phyloP scores from a whole-genome alignment of 2,113 vertebrate species.

The Clupea harengus region DNA sequence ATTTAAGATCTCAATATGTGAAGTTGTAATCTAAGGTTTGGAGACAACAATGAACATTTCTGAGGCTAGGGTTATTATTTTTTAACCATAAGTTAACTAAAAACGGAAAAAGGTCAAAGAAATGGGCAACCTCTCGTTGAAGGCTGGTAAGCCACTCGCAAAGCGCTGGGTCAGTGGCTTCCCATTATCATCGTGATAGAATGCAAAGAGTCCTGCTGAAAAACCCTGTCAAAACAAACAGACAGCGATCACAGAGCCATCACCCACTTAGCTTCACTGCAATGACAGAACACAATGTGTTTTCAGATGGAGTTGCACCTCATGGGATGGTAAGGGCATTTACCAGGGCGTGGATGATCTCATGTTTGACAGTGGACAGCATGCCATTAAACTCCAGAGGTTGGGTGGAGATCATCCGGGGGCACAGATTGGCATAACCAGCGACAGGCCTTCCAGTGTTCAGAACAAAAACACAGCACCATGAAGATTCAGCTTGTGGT shows the following conservation, averaged over 20 bases:
- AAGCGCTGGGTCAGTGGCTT: conserved; percentile 88
- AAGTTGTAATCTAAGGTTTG: background rate
- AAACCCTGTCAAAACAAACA: conserved; percentile 78
- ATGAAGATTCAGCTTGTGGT: background rate
- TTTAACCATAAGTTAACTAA: too few species aligned
- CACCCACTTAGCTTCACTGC: background rate
- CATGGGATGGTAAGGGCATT: conserved; percentile 36
- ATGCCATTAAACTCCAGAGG: conserved; percentile 92
- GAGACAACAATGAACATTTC: background rate
- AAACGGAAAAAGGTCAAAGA: background rate
- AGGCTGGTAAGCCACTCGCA: conserved; percentile 86
- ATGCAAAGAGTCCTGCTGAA: conserved; percentile 95
- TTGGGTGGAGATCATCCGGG: conserved; percentile 92
- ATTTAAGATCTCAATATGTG: background rate
- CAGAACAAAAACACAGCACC: background rate
- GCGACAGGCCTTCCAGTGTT: conserved; percentile 80
- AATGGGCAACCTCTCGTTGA: conserved; percentile 84
- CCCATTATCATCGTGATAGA: conserved; percentile 89
- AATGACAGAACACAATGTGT: background rate
- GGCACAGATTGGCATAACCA: conserved; percentile 96
- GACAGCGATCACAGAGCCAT: conserved; percentile 8
- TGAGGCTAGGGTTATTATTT: background rate
- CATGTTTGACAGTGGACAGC: conserved; percentile 96
- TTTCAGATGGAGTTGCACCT: background rate
- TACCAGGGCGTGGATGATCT: conserved; percentile 96